Evolutionary conservation across 1,140 invertebrate species (phyloP).

Genomic region (Cecropterus lyciades): DNA sequence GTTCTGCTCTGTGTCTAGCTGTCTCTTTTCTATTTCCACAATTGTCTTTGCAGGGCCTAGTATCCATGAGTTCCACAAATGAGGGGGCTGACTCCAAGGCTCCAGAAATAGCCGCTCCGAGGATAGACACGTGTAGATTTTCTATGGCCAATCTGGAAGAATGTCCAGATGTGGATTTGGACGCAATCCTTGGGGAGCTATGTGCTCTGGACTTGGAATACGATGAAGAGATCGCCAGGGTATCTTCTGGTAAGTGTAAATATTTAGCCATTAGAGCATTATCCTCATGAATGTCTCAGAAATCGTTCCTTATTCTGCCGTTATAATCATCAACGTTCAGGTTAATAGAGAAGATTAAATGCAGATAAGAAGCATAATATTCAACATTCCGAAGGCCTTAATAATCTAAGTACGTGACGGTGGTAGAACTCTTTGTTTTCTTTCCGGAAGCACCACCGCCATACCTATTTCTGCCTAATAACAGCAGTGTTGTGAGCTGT

Average conservation of each 20-base stretch:
- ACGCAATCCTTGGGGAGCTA: constrained; percentile 97
- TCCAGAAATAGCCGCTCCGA: constrained; percentile 81
- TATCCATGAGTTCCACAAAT: constrained; percentile 49
- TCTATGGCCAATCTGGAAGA: constrained; percentile 97
- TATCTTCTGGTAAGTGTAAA: constrained; percentile 59
- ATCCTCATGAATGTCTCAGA: too few relatives aligned
- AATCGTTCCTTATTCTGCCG: too few relatives aligned
- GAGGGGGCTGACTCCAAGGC: constrained; percentile 57
- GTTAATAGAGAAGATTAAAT: too few relatives aligned
- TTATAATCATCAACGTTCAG: too few relatives aligned
- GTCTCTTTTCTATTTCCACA: constrained; percentile 13
- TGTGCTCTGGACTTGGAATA: constrained; percentile 94
- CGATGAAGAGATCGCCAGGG: constrained; percentile 86
- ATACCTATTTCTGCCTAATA: too few relatives aligned
- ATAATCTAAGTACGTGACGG: too few relatives aligned
- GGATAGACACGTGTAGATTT: constrained; percentile 94
- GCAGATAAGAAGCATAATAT: too few relatives aligned
- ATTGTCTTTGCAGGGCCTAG: constrained; percentile 62
- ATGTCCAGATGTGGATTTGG: constrained; percentile 97
- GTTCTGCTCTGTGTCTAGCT: background rate
- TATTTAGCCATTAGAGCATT: too few relatives aligned
- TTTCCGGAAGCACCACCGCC: too few relatives aligned
- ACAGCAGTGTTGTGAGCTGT: too few relatives aligned
- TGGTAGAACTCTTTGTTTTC: too few relatives aligned
- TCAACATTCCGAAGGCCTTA: too few relatives aligned